A percentile compares a stretch with the other conserved stretches of the same genome.
phyloP scores from a whole-genome alignment of 2,113 vertebrate genomes.

The Chaetodon auriga region DNA sequence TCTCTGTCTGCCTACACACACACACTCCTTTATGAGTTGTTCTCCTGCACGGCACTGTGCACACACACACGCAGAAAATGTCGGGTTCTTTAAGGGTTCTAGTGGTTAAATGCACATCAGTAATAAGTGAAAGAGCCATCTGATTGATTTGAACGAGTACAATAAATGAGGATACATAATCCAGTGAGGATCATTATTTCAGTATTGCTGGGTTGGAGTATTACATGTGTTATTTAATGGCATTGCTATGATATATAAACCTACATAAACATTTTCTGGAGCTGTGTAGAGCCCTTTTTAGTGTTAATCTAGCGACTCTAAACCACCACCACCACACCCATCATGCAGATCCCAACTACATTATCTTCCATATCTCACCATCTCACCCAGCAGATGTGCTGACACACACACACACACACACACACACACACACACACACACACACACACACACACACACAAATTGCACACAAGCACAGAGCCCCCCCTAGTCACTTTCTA shows the following conservation, averaged over 20 bases:
- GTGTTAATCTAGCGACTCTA: conserved; percentile 17
- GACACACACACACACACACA: conserved; percentile 15
- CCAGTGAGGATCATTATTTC: conserved; percentile 27
- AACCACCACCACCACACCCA: conserved; percentile 28
- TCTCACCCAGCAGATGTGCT: conserved; percentile 26
- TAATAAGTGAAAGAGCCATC: not conserved
- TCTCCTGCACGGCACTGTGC: conserved; percentile 27
- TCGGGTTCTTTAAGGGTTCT: conserved; percentile 18
- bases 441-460: conserved; percentile 17
- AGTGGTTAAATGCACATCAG: not conserved
- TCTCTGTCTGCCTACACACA: conserved; percentile 17
- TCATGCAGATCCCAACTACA: conserved; percentile 16
- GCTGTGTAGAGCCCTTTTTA: conserved; percentile 34
- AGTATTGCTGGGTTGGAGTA: conserved; percentile 18
- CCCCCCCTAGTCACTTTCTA: conserved; percentile 1
- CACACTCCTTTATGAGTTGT: not conserved
- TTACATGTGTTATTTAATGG: conserved; percentile 26
- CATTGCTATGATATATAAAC: conserved; percentile 22
- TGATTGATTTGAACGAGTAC: not conserved
- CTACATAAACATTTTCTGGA: not conserved
- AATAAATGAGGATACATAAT: not conserved
- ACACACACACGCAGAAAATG: conserved; percentile 20
- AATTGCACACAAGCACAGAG: conserved; percentile 29
- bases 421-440: conserved; percentile 2
- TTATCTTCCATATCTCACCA: conserved; percentile 8